phyloP scores from a whole-genome alignment of 1,140 invertebrate species.

The Calycopis cecrops region DNA sequence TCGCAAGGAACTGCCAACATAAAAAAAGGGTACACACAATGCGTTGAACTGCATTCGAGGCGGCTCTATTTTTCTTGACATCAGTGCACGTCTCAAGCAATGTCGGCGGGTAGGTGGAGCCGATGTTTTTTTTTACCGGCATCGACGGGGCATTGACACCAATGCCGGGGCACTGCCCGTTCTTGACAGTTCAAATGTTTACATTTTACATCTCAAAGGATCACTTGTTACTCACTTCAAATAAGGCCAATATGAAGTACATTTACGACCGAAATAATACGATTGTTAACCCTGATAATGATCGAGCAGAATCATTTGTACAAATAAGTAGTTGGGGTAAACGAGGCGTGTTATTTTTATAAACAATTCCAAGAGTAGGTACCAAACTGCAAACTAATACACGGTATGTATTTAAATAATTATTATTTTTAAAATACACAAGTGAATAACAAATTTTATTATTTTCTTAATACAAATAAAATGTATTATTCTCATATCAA shows the following conservation, averaged over 20 bases:
- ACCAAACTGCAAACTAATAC: no score
- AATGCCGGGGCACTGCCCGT: conserved; percentile 66
- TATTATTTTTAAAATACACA: no score
- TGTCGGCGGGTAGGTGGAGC: conserved; percentile 53
- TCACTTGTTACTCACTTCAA: conserved; percentile 47
- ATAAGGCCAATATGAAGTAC: conserved; percentile 19
- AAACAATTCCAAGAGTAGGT: no score
- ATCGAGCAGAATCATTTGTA: no score
- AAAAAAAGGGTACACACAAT: conserved; percentile 7
- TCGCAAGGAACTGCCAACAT: no score
- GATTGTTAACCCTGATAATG: not conserved
- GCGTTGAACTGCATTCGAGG: conserved; percentile 25
- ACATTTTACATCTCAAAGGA: conserved; percentile 62
- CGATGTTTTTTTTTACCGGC: conserved; percentile 69
- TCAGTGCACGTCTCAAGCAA: conserved; percentile 39
- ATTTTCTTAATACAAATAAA: no score
- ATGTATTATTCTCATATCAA: no score
- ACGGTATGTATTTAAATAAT: no score
- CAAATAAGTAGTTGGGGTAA: no score
- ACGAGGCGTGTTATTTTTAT: no score
- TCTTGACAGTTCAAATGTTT: conserved; percentile 74
- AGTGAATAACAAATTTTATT: no score
- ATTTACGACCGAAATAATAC: not conserved
- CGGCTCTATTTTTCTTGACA: conserved; percentile 34
- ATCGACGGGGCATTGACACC: conserved; percentile 68